A percentile compares a stretch with the other conserved stretches of the same genome.
phyloP scores from a whole-genome alignment of 2,113 vertebrate genomes.

The Anas platyrhynchos region DNA sequence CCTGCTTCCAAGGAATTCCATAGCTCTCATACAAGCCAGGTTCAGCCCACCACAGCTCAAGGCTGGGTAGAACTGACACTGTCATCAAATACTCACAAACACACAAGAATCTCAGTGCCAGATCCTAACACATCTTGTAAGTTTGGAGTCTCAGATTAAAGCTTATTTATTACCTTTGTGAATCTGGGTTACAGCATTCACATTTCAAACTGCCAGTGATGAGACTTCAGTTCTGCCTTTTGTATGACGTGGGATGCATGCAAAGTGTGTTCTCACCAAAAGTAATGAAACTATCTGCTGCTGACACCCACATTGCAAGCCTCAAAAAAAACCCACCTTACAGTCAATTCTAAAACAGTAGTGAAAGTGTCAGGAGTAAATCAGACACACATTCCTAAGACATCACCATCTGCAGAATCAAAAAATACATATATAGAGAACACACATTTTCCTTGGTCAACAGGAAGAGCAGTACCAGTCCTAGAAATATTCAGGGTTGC shows the following conservation, averaged over 20 bases:
- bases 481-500: background rate
- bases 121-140: background rate
- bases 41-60: background rate
- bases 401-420: background rate
- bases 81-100: rapidly evolving
- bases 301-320: rapidly evolving
- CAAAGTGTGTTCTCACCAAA: background rate
- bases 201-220: background rate
- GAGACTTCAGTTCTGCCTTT: background rate
- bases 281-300: background rate
- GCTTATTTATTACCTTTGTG: background rate
- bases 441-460: background rate
- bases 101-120: rapidly evolving
- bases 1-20: background rate
- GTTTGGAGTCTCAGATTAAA: background rate
- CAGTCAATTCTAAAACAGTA: background rate
- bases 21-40: background rate
- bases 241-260: background rate
- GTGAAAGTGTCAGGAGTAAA: background rate
- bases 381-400: background rate
- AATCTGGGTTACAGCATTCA: background rate
- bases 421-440: background rate
- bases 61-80: conserved; percentile 4
- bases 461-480: background rate
- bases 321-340: background rate